Conservation (phyloP, 2,888 invertebrate genomes). For the Latheticus oryzae region DNA sequence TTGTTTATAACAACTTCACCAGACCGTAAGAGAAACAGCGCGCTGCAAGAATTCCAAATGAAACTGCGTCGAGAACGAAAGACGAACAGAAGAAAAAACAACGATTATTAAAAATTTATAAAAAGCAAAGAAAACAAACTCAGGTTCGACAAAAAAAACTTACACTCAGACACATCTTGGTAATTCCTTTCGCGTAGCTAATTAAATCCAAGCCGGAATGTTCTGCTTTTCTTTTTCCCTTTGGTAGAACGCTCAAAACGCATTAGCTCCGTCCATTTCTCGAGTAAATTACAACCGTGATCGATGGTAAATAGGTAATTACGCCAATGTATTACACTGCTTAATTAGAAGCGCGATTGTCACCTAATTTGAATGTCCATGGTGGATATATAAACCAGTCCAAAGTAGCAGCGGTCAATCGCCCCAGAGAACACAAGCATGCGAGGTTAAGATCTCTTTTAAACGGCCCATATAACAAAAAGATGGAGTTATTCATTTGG, state of each 20-base stretch:
- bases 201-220: no score
- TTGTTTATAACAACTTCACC: conserved; percentile 59
- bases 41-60: conserved; percentile 2
- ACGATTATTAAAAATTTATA: no score
- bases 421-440: neutral
- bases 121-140: no score
- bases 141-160: no score
- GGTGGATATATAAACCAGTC: no score
- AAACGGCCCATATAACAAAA: conserved; percentile 22
- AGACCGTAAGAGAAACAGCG: conserved; percentile 36
- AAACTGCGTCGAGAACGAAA: neutral
- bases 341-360: conserved; percentile 18
- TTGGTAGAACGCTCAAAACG: conserved; percentile 5
- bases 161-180: no score
- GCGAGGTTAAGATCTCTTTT: conserved; percentile 15
- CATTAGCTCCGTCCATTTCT: conserved; percentile 3
- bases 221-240: no score
- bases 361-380: conserved; percentile 5
- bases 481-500: conserved; percentile 53
- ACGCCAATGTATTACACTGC: conserved; percentile 12
- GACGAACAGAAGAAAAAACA: neutral
- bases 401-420: no score
- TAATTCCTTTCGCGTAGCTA: no score
- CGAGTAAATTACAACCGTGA: conserved; percentile 7
- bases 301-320: conserved; percentile 7